A percentile compares a stretch with the other conserved stretches of the same genome.
Conservation (phyloP, 2,888 invertebrate genomes). For the Phengaris arion region DNA sequence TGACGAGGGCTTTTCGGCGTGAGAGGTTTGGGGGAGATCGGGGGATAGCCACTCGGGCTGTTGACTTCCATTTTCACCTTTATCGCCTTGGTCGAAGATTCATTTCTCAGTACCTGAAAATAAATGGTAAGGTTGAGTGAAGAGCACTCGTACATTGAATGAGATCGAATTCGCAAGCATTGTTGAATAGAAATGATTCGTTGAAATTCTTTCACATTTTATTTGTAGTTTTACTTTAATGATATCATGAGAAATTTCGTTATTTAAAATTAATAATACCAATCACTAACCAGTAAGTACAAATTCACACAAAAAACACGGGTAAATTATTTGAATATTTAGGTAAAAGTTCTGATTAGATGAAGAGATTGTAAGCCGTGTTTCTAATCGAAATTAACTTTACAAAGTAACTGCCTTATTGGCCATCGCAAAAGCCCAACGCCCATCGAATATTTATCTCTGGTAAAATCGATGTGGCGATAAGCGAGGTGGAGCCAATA, state of each 20-base stretch:
- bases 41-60: conserved; percentile 79
- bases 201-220: not conserved
- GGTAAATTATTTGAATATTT: too few relatives aligned
- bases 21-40: conserved; percentile 77
- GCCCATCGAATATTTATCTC: conserved; percentile 23
- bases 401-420: conserved; percentile 1
- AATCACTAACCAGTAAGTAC: too few relatives aligned
- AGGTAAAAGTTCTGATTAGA: too few relatives aligned
- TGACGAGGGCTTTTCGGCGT: conserved; percentile 80
- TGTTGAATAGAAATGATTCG: conserved; percentile 6
- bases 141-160: conserved; percentile 28
- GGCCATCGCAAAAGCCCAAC: conserved; percentile 3
- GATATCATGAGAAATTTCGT: not conserved
- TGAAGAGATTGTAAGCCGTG: not conserved
- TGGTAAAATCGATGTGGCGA: conserved; percentile 20
- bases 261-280: too few relatives aligned
- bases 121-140: conserved; percentile 35
- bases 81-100: conserved; percentile 44
- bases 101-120: conserved; percentile 64
- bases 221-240: not conserved
- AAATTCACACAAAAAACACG: too few relatives aligned
- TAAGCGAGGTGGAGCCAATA: conserved; percentile 11
- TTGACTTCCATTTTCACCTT: conserved; percentile 74
- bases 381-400: not conserved
- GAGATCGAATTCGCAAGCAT: conserved; percentile 22